Evolutionary conservation across 1,140 invertebrate species (phyloP).

Genomic region (Mizuhopecten yessoensis): DNA sequence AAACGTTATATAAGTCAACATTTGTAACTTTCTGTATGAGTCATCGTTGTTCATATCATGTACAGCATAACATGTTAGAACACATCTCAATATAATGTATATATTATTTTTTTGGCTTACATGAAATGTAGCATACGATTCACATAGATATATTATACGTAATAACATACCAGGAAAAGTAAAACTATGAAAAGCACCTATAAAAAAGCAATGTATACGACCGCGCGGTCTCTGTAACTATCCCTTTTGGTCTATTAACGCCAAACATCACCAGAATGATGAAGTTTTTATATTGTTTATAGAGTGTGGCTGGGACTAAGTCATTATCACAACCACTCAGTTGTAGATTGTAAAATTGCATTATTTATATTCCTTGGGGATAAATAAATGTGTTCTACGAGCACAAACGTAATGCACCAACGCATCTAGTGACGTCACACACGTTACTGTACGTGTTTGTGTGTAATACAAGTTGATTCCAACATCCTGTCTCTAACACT

Average conservation of each 20-base stretch:
- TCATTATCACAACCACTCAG: neutral
- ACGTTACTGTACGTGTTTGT: neutral
- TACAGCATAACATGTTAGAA: too few relatives aligned
- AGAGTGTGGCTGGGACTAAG: neutral
- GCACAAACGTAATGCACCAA: neutral
- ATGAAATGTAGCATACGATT: too few relatives aligned
- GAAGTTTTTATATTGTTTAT: neutral
- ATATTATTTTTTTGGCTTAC: too few relatives aligned
- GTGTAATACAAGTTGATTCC: neutral
- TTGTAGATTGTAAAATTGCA: neutral
- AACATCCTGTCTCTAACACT: too few relatives aligned
- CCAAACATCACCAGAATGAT: neutral
- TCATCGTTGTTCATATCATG: too few relatives aligned
- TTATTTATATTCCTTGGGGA: neutral
- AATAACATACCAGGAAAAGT: too few relatives aligned
- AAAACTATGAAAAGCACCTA: too few relatives aligned
- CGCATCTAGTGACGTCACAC: neutral
- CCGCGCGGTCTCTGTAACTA: neutral
- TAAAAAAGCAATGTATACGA: too few relatives aligned
- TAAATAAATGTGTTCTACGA: neutral
- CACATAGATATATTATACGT: too few relatives aligned
- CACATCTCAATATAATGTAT: too few relatives aligned
- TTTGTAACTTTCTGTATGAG: too few relatives aligned
- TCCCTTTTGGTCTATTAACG: neutral
- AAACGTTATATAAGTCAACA: too few relatives aligned